These are phyloP conservation scores for Lagodon rhomboides DNA, from an alignment of 2,797 vertebrate species.

Conservation along the genomic window DNA sequence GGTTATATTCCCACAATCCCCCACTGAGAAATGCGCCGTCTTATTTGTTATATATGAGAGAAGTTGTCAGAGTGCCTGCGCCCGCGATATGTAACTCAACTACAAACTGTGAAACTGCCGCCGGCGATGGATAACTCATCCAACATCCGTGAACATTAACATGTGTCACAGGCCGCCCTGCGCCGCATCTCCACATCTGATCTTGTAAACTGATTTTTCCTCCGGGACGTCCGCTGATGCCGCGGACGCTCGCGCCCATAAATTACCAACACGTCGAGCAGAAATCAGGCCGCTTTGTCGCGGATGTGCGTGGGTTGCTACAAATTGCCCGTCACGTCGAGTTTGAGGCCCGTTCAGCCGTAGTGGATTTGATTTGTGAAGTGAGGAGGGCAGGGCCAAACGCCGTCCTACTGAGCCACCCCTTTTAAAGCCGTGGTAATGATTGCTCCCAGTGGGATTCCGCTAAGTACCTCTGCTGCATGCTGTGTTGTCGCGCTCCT, in stretches of 20 bases:
- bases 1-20: slow-evolving; percentile 7
- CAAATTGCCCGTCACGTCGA: slow-evolving; percentile 47
- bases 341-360: slow-evolving; percentile 42
- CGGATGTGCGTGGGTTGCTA: slow-evolving; percentile 13
- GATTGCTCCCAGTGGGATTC: slow-evolving; percentile 66
- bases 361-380: slow-evolving; percentile 60
- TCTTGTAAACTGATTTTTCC: slow-evolving; percentile 21
- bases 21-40: not conserved
- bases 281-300: not conserved
- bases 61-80: not conserved
- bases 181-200: not conserved
- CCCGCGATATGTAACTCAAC: not conserved
- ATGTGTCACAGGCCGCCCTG: not conserved
- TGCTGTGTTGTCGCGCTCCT: slow-evolving; percentile 44
- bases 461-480: slow-evolving; percentile 49
- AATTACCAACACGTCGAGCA: slow-evolving; percentile 15
- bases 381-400: slow-evolving; percentile 45
- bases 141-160: slow-evolving; percentile 12
- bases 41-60: slow-evolving; percentile 6
- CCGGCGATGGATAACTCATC: slow-evolving; percentile 8
- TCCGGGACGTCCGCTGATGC: not conserved
- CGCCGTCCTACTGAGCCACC: slow-evolving; percentile 46
- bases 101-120: slow-evolving; percentile 11
- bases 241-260: not conserved
- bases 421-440: slow-evolving; percentile 57